A percentile compares a stretch with the other conserved stretches of the same genome.
Evolutionary conservation across 2,113 vertebrate genomes (phyloP).

Genomic region (Salvator merianae): DNA sequence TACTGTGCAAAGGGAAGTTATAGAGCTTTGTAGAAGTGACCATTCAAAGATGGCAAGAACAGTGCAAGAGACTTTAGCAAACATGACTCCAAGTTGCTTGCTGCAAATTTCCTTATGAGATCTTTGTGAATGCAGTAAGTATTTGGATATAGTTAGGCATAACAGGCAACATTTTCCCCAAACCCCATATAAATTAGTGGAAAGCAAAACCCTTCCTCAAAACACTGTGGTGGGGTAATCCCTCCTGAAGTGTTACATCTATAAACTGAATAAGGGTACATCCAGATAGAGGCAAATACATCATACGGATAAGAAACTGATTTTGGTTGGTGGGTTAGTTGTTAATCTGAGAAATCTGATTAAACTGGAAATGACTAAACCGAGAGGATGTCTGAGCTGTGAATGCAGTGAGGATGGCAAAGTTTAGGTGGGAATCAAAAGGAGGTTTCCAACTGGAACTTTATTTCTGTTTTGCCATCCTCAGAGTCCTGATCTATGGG

Average conservation of each 20-base stretch:
- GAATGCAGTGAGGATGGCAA: too few species aligned
- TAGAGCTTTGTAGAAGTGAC: not conserved
- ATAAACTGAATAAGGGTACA: not conserved
- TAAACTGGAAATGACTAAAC: too few species aligned
- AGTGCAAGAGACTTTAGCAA: rapidly evolving
- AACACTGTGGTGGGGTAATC: not conserved
- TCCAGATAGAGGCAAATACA: too few species aligned
- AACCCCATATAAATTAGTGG: not conserved
- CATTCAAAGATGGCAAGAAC: not conserved
- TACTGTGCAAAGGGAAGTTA: not conserved
- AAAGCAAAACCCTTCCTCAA: not conserved
- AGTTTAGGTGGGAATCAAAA: too few species aligned
- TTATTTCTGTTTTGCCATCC: too few species aligned
- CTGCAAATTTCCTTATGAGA: rapidly evolving
- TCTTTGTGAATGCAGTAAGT: not conserved
- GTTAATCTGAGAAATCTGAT: too few species aligned
- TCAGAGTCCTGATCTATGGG: too few species aligned
- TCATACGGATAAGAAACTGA: too few species aligned
- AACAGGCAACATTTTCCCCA: not conserved
- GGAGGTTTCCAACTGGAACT: too few species aligned
- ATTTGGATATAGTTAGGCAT: not conserved
- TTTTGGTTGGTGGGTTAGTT: too few species aligned
- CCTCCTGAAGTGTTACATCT: not conserved
- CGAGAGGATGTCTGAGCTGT: too few species aligned
- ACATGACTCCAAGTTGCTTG: rapidly evolving